A percentile compares a stretch with the other conserved stretches of the same genome.
Conservation (phyloP, 2,888 invertebrate genomes). For the Xylota sylvarum region DNA sequence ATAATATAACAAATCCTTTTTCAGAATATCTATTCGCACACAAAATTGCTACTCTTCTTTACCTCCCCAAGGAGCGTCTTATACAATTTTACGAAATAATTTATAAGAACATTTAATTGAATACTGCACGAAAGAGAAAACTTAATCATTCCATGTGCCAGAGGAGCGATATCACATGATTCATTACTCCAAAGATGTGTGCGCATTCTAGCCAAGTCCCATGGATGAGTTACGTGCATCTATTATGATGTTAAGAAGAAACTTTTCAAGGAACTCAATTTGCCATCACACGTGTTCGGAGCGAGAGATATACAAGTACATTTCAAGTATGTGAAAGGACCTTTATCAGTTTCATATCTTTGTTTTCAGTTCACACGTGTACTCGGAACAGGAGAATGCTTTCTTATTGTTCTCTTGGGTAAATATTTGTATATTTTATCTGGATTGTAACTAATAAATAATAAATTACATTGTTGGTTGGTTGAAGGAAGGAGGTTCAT, state of each 20-base stretch:
- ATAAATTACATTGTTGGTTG: not conserved
- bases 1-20: conserved; percentile 1
- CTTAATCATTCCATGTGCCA: conserved; percentile 67
- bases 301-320: conserved; percentile 6
- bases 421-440: conserved; percentile 17
- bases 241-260: conserved; percentile 47
- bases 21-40: not conserved
- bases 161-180: conserved; percentile 64
- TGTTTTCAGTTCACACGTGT: conserved; percentile 30
- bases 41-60: conserved; percentile 13
- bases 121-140: conserved; percentile 49
- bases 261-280: conserved; percentile 44
- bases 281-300: conserved; percentile 53
- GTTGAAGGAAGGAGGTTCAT: not conserved
- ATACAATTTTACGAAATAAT: conserved; percentile 42
- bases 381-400: not conserved
- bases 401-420: conserved; percentile 36
- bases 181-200: conserved; percentile 53
- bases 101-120: conserved; percentile 64
- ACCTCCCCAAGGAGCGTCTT: not conserved
- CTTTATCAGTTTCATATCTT: conserved; percentile 36
- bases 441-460: conserved; percentile 16
- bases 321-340: not conserved
- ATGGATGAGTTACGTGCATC: conserved; percentile 55
- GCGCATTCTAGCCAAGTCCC: conserved; percentile 37